These are phyloP conservation scores for Dendrocincla tyrannina DNA, from an alignment of 2,797 vertebrate species.

Conservation along the genomic window DNA sequence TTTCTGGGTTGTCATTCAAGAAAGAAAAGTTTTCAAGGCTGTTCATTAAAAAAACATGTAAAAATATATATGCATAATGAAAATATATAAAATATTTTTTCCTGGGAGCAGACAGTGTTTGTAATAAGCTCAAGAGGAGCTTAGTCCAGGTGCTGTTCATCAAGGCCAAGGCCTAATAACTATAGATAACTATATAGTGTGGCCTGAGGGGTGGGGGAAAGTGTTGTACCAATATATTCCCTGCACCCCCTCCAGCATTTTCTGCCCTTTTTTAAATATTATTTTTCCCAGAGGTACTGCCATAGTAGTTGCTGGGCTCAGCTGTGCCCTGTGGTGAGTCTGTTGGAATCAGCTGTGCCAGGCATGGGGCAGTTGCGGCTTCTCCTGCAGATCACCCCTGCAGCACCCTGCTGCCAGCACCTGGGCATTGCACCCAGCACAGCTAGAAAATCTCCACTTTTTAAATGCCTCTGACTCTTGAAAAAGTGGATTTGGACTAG, in stretches of 20 bases:
- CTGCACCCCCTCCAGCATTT: not conserved
- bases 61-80: not conserved
- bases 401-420: fast-evolving
- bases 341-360: not conserved
- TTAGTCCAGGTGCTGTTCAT: not conserved
- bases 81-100: not conserved
- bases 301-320: not conserved
- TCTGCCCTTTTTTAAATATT: not conserved
- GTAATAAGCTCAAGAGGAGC: not conserved
- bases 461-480: not conserved
- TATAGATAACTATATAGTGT: not conserved
- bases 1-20: not conserved
- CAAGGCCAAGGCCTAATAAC: not conserved
- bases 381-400: not conserved
- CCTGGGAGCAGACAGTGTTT: not conserved
- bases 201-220: too few species aligned
- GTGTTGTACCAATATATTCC: fast-evolving
- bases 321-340: not conserved
- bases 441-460: not conserved
- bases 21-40: not conserved
- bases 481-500: not conserved
- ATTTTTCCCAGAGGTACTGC: not conserved
- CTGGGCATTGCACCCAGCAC: too few species aligned
- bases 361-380: fast-evolving
- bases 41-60: not conserved